These are phyloP conservation scores for Lordiphosa fenestrarum DNA, from an alignment of 2,888 invertebrate genomes.

Conservation along the genomic window DNA sequence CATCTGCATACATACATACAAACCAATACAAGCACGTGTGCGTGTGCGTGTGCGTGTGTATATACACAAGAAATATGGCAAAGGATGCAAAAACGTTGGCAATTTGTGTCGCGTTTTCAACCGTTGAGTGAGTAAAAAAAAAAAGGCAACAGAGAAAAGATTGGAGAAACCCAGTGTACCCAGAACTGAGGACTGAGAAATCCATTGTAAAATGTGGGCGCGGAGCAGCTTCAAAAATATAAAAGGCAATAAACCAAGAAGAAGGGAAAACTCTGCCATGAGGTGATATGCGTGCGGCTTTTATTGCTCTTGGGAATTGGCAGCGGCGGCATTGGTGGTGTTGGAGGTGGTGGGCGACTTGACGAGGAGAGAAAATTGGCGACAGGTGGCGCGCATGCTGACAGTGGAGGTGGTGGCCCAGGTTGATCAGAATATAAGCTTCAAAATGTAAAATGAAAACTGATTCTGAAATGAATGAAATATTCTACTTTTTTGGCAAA, in stretches of 20 bases:
- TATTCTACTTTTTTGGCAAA: too few relatives aligned
- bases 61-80: conserved; percentile 57
- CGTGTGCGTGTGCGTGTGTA: conserved; percentile 12
- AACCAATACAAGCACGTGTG: conserved; percentile 15
- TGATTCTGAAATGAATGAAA: too few relatives aligned
- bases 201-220: conserved; percentile 35
- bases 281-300: conserved; percentile 66
- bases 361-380: conserved; percentile 39
- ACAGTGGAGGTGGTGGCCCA: conserved; percentile 32
- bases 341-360: neutral
- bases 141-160: neutral
- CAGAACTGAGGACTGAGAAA: conserved; percentile 4
- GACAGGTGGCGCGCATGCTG: conserved; percentile 65
- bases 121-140: neutral
- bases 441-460: too few relatives aligned
- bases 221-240: conserved; percentile 19
- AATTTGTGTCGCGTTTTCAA: conserved; percentile 66
- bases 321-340: conserved; percentile 6
- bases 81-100: conserved; percentile 75
- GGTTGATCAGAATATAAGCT: too few relatives aligned
- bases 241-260: conserved; percentile 31
- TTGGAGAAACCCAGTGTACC: conserved; percentile 1
- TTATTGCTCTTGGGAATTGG: conserved; percentile 51
- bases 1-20: conserved; percentile 30
- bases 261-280: conserved; percentile 25